Conservation (phyloP, 2,797 vertebrate genomes). For the Pangasius sanitwongsei region DNA sequence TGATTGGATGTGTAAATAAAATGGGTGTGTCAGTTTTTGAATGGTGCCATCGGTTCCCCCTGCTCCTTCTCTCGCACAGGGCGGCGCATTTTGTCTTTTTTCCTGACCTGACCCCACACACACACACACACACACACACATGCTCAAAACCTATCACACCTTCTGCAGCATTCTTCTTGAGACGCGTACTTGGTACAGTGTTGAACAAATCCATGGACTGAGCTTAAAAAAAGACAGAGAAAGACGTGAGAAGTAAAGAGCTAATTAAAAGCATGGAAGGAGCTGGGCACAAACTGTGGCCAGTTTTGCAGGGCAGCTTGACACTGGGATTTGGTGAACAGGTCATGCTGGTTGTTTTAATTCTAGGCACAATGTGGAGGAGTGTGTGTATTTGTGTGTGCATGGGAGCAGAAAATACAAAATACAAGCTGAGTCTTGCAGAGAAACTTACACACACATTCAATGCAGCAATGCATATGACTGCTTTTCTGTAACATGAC, state of each 20-base stretch:
- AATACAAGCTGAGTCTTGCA: slow-evolving; percentile 7
- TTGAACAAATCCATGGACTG: neutral
- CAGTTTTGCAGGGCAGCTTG: neutral
- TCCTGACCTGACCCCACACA: neutral
- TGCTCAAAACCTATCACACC: slow-evolving; percentile 3
- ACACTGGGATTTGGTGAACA: neutral
- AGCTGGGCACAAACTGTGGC: neutral
- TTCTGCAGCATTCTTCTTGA: neutral
- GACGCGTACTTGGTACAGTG: neutral
- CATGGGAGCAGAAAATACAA: neutral
- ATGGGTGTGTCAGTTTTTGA: neutral
- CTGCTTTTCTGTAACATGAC: neutral
- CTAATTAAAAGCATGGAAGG: neutral
- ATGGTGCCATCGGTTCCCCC: neutral
- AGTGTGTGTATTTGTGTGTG: slow-evolving; percentile 4
- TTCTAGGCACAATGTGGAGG: neutral
- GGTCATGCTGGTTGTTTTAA: neutral
- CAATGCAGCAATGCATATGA: neutral
- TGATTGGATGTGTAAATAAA: neutral
- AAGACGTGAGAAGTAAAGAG: neutral
- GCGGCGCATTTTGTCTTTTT: neutral
- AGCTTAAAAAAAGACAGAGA: too few relatives aligned
- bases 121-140: neutral
- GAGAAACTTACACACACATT: too few relatives aligned
- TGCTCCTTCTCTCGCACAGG: neutral